Percentiles rank a stretch among this genome's conserved stretches.
These are phyloP conservation scores for Drosophila oshimai DNA, from an alignment of 1,140 invertebrate genomes.

Conservation along the genomic window DNA sequence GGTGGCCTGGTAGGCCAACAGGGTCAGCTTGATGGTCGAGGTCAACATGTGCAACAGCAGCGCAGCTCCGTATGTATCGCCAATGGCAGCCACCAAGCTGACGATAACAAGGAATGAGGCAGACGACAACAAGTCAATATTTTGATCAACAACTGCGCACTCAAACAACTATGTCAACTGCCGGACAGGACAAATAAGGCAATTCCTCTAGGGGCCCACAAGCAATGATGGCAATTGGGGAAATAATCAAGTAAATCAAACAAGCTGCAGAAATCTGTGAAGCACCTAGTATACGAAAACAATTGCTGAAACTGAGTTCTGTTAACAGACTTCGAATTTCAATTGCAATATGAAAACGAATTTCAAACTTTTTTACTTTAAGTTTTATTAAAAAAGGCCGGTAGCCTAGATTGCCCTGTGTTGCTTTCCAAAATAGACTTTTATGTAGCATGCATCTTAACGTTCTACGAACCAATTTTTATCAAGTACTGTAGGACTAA, in stretches of 20 bases:
- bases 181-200: constrained; percentile 15
- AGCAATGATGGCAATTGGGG: constrained; percentile 36
- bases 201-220: not conserved
- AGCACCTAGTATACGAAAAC: constrained; percentile 1
- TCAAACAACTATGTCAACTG: constrained; percentile 8
- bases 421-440: no score
- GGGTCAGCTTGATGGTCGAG: constrained; percentile 90
- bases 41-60: constrained; percentile 92
- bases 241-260: constrained; percentile 40
- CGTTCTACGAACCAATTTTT: no score
- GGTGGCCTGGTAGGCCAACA: constrained; percentile 92
- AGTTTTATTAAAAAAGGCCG: no score
- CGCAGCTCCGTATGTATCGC: constrained; percentile 91
- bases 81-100: constrained; percentile 90
- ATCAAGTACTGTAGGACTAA: no score
- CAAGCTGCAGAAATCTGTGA: not conserved
- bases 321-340: no score
- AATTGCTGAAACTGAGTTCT: not conserved
- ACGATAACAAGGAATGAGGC: not conserved
- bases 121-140: constrained; percentile 20
- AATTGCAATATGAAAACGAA: no score
- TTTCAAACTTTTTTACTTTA: no score
- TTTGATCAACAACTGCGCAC: constrained; percentile 23
- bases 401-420: no score
- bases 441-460: no score